phyloP scores from a whole-genome alignment of 2,113 vertebrate genomes.

The Austrofundulus limnaeus region DNA sequence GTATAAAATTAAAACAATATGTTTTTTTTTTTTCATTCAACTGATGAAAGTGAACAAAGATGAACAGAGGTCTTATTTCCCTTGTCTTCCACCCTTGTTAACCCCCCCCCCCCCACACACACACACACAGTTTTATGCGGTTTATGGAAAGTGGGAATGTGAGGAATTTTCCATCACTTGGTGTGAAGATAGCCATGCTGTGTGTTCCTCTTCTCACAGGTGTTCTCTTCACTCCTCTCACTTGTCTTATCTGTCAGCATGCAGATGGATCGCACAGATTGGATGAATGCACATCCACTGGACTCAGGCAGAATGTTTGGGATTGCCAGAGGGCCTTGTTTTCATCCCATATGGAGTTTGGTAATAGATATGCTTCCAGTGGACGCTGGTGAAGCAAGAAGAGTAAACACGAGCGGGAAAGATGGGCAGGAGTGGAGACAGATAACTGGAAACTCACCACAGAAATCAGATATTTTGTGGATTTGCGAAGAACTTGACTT shows the following conservation, averaged over 20 bases:
- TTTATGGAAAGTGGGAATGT: slow-evolving; percentile 18
- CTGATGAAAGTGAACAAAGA: slow-evolving; percentile 35
- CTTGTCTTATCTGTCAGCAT: slow-evolving; percentile 57
- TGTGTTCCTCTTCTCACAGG: slow-evolving; percentile 53
- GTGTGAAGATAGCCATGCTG: slow-evolving; percentile 39
- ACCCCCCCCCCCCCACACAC: background rate
- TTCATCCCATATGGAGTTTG: slow-evolving; percentile 38
- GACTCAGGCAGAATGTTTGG: slow-evolving; percentile 55
- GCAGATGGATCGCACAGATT: slow-evolving; percentile 41
- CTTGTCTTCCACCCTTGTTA: background rate
- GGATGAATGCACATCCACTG: slow-evolving; percentile 27
- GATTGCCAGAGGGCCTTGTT: slow-evolving; percentile 53
- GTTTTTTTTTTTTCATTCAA: slow-evolving; percentile 27
- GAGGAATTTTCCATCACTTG: slow-evolving; percentile 1
- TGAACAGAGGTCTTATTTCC: background rate
- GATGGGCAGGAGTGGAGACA: slow-evolving; percentile 18
- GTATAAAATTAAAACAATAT: slow-evolving; percentile 32
- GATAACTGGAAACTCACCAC: slow-evolving; percentile 23
- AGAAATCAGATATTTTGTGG: slow-evolving; percentile 14
- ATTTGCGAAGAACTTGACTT: too few relatives aligned
- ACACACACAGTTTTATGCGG: slow-evolving; percentile 1
- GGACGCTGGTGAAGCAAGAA: slow-evolving; percentile 31
- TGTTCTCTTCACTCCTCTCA: slow-evolving; percentile 39
- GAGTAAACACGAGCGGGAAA: slow-evolving; percentile 17
- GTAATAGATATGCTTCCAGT: slow-evolving; percentile 35